Evolutionary conservation across 2,888 invertebrate species (phyloP).

Genomic region (Limnephilus marmoratus): DNA sequence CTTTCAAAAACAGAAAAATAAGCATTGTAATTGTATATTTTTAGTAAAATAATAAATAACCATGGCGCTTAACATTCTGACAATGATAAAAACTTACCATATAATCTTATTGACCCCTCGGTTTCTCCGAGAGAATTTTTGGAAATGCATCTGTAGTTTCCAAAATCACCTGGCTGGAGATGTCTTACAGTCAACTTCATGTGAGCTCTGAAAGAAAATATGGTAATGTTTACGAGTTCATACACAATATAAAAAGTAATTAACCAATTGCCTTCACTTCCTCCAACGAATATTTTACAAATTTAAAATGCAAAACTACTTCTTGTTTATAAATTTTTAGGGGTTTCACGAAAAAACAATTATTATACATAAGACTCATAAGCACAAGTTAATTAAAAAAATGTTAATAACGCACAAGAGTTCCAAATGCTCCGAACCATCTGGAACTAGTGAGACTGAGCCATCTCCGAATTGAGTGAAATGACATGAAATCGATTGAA

Average conservation of each 20-base stretch:
- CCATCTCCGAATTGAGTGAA: too few relatives aligned
- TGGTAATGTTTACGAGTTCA: background rate
- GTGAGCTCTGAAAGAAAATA: slow-evolving; percentile 80
- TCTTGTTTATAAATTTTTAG: too few relatives aligned
- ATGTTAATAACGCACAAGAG: too few relatives aligned
- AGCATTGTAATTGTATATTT: background rate
- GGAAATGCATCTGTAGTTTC: slow-evolving; percentile 94
- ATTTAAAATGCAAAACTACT: background rate
- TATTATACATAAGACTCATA: background rate
- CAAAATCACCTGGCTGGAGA: slow-evolving; percentile 90
- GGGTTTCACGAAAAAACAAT: background rate
- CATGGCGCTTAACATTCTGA: background rate
- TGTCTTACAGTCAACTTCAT: slow-evolving; percentile 93
- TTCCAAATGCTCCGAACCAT: too few relatives aligned
- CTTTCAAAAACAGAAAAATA: slow-evolving; percentile 60
- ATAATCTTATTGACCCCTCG: slow-evolving; percentile 93
- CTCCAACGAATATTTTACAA: background rate
- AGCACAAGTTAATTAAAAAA: background rate
- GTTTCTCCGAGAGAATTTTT: slow-evolving; percentile 96
- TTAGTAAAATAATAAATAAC: background rate
- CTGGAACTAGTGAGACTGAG: too few relatives aligned
- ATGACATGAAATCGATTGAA: too few relatives aligned
- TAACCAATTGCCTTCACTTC: too few relatives aligned
- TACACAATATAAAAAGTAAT: too few relatives aligned
- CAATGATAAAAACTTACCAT: slow-evolving; percentile 80